Percentiles rank a stretch among this genome's conserved stretches.
Evolutionary conservation across 2,797 vertebrate species (phyloP).

Genomic region (Poeciliopsis gracilis): DNA sequence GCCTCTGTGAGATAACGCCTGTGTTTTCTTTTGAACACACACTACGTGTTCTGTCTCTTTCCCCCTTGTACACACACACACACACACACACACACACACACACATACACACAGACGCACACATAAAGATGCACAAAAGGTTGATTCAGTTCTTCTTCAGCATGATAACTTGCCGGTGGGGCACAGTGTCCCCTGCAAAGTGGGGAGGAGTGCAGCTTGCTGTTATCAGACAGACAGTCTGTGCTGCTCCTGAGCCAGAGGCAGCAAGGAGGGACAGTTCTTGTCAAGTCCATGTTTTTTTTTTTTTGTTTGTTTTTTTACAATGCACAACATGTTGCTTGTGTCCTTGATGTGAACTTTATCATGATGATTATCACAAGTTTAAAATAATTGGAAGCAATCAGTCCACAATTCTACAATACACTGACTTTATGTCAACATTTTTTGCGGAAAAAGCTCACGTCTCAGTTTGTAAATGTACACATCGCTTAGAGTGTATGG

Average conservation of each 20-base stretch:
- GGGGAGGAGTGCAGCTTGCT: slow-evolving; percentile 49
- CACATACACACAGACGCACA: slow-evolving; percentile 20
- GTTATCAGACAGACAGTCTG: slow-evolving; percentile 68
- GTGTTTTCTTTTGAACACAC: slow-evolving; percentile 52
- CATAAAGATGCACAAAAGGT: slow-evolving; percentile 24
- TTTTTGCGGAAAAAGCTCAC: neutral
- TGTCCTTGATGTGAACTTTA: slow-evolving; percentile 45
- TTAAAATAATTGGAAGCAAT: neutral
- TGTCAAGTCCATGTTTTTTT: neutral
- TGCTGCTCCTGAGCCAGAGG: slow-evolving; percentile 57
- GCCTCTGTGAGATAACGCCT: slow-evolving; percentile 48
- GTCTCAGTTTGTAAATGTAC: too few species aligned
- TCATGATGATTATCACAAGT: slow-evolving; percentile 33
- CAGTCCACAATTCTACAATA: neutral
- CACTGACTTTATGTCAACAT: neutral
- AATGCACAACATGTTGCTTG: slow-evolving; percentile 30
- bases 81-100: slow-evolving; percentile 24
- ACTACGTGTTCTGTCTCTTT: slow-evolving; percentile 25
- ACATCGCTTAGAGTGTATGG: neutral
- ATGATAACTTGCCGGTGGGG: slow-evolving; percentile 61
- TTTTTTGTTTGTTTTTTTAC: neutral
- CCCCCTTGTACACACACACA: slow-evolving; percentile 21
- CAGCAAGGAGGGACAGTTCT: slow-evolving; percentile 42
- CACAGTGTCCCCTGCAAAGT: slow-evolving; percentile 50
- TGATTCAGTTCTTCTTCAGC: slow-evolving; percentile 68